These are phyloP conservation scores for Galbula dea DNA, from an alignment of 2,113 vertebrate genomes.

Conservation along the genomic window DNA sequence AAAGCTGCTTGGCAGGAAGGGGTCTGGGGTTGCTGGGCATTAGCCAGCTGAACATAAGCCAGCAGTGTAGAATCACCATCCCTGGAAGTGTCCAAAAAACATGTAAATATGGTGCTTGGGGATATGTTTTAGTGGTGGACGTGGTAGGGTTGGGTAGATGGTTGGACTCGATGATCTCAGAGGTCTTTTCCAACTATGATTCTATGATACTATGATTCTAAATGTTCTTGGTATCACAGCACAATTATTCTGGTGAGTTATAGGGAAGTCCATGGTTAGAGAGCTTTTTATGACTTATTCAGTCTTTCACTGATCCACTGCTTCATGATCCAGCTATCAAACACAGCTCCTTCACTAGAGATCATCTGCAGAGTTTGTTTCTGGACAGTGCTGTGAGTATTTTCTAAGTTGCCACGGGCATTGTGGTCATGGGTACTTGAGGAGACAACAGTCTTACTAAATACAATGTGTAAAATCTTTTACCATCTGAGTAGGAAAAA, in stretches of 20 bases:
- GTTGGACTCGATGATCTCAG: too few species aligned
- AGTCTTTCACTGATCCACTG: neutral
- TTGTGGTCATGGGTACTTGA: neutral
- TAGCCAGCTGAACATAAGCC: too few species aligned
- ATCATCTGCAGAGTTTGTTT: neutral
- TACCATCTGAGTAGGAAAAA: neutral
- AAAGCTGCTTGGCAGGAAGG: too few species aligned
- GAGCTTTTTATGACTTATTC: neutral
- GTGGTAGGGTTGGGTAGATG: too few species aligned
- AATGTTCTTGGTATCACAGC: neutral
- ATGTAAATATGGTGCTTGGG: too few species aligned
- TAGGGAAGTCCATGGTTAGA: neutral
- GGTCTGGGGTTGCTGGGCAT: too few species aligned
- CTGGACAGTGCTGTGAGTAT: neutral
- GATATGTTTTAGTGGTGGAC: too few species aligned
- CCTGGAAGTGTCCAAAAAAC: too few species aligned
- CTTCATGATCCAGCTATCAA: neutral
- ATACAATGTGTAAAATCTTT: neutral
- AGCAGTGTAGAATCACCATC: too few species aligned
- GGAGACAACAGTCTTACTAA: neutral
- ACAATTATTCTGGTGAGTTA: neutral
- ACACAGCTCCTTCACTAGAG: neutral
- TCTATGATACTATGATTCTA: too few species aligned
- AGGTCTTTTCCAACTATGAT: too few species aligned
- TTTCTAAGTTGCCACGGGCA: neutral